phyloP scores from a whole-genome alignment of 64 coral and sea anemone species.

The Trachythela sp. region DNA sequence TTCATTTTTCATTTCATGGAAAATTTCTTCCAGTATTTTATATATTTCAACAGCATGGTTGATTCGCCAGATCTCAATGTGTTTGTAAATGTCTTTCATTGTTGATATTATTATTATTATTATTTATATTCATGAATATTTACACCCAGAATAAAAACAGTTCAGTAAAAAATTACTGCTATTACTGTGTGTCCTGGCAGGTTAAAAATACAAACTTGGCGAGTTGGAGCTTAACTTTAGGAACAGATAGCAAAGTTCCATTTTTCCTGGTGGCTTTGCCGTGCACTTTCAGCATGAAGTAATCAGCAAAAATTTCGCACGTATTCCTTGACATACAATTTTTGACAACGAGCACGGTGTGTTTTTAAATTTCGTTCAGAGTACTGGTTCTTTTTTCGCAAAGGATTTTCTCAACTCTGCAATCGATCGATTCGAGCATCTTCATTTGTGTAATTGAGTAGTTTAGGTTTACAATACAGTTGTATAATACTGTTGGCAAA shows the following conservation, averaged over 20 bases:
- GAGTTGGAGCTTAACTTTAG: not conserved
- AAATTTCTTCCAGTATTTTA: too few relatives aligned
- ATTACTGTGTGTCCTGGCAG: not conserved
- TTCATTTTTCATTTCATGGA: too few relatives aligned
- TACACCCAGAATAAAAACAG: not conserved
- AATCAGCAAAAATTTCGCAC: not conserved
- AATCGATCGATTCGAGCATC: not conserved
- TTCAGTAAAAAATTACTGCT: constrained; percentile 7
- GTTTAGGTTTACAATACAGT: not conserved
- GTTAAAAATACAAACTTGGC: not conserved
- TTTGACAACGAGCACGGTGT: not conserved
- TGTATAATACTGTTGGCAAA: not conserved
- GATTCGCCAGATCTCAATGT: too few relatives aligned
- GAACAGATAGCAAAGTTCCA: not conserved
- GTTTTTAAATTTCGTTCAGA: not conserved
- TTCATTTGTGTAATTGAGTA: not conserved
- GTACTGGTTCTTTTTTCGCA: not conserved
- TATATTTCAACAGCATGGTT: too few relatives aligned
- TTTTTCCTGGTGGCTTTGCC: not conserved
- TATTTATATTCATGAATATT: not conserved
- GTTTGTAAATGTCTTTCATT: too few relatives aligned
- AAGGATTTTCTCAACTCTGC: not conserved
- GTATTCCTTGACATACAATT: not conserved
- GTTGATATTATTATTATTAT: not conserved
- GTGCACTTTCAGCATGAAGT: not conserved